phyloP scores from a whole-genome alignment of 1,140 invertebrate genomes.

The Danaus plexippus region DNA sequence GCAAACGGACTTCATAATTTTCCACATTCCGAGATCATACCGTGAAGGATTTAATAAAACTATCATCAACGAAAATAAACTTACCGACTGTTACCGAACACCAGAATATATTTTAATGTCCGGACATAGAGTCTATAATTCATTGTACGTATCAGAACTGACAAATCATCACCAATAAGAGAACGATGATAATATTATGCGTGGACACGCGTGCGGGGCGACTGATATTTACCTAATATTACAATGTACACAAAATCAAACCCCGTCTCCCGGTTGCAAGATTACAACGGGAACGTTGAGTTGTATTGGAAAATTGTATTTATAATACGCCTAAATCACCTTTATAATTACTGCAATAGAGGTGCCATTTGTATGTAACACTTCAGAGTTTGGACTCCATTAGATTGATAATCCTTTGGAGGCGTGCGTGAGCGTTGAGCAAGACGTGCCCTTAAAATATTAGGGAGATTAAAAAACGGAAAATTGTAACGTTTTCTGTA shows the following conservation, averaged over 20 bases:
- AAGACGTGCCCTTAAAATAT: constrained; percentile 21
- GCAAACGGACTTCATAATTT: no score
- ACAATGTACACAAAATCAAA: constrained; percentile 25
- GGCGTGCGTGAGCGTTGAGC: constrained; percentile 40
- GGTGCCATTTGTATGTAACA: constrained; percentile 36
- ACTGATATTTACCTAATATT: constrained; percentile 37
- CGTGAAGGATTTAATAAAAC: constrained; percentile 45
- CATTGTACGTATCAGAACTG: constrained; percentile 34
- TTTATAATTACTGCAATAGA: constrained; percentile 29
- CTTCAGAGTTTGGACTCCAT: constrained; percentile 43
- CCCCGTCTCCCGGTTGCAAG: constrained; percentile 3
- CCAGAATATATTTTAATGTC: constrained; percentile 7
- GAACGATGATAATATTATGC: constrained; percentile 61
- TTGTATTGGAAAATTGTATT: constrained; percentile 27
- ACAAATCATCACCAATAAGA: constrained; percentile 60
- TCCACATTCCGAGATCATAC: constrained; percentile 27
- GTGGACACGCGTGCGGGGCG: constrained; percentile 50
- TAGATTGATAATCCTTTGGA: constrained; percentile 42
- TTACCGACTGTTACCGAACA: neutral
- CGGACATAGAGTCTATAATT: constrained; percentile 23
- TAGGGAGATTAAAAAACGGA: no score
- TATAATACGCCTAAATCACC: constrained; percentile 27
- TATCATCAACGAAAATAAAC: constrained; percentile 35
- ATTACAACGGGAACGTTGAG: constrained; percentile 11
- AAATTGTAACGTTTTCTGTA: no score